A percentile compares a stretch with the other conserved stretches of the same genome.
Conservation (phyloP, 1,140 invertebrate species). For the Papilio machaon region DNA sequence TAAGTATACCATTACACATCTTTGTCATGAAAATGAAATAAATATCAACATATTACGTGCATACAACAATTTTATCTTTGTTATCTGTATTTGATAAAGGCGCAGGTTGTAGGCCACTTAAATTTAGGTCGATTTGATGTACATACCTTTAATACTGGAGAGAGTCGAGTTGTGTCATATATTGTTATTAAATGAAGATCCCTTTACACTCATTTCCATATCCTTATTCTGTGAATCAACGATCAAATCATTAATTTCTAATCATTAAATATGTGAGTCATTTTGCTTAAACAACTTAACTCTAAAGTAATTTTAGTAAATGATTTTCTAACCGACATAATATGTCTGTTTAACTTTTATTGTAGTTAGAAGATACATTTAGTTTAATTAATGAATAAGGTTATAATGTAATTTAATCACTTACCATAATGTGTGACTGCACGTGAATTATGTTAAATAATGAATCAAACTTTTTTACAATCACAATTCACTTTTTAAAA, state of each 20-base stretch:
- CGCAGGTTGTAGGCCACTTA: slow-evolving; percentile 63
- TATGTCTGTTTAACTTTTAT: background rate
- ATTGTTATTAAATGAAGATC: slow-evolving; percentile 2
- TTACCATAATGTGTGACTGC: background rate
- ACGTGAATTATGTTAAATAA: background rate
- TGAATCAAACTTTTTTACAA: background rate
- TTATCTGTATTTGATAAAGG: slow-evolving; percentile 76
- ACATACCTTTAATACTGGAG: slow-evolving; percentile 60
- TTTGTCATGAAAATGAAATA: slow-evolving; percentile 45
- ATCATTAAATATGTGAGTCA: background rate
- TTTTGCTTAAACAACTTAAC: background rate
- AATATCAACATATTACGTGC: slow-evolving; percentile 57
- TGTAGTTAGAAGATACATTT: background rate
- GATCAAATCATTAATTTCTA: background rate
- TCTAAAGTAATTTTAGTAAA: background rate
- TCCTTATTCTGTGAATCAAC: background rate
- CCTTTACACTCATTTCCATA: background rate
- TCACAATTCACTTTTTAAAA: slow-evolving; percentile 1
- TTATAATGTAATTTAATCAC: background rate
- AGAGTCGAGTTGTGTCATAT: slow-evolving; percentile 9
- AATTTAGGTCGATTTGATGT: slow-evolving; percentile 72
- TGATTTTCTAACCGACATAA: background rate
- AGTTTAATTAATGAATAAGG: background rate
- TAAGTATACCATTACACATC: background rate
- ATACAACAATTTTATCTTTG: slow-evolving; percentile 74